Percentiles rank a stretch among this genome's conserved stretches.
Conservation (phyloP, 1,140 invertebrate genomes). For the Drosophila ficusphila region DNA sequence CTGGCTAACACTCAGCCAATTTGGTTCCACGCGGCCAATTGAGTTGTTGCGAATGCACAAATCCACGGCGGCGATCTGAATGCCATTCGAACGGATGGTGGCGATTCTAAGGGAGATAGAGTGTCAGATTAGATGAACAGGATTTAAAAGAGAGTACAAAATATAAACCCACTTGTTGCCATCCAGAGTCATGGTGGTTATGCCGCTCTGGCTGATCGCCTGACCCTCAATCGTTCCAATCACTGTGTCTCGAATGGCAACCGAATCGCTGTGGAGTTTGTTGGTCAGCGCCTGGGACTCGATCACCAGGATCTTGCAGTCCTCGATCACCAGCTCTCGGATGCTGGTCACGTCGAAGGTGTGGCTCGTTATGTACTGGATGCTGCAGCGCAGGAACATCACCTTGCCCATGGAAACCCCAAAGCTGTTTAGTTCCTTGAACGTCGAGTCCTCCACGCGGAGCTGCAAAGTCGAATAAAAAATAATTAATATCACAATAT, state of each 20-base stretch:
- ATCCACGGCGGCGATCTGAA: constrained; percentile 48
- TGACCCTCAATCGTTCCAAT: constrained; percentile 75
- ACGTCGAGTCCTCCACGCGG: constrained; percentile 45
- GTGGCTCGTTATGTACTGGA: constrained; percentile 46
- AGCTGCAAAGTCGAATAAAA: constrained; percentile 32
- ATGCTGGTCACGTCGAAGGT: constrained; percentile 78
- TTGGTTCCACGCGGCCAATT: constrained; percentile 39
- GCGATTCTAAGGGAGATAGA: constrained; percentile 50
- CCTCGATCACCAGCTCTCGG: constrained; percentile 56
- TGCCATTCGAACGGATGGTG: constrained; percentile 61
- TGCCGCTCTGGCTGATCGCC: constrained; percentile 78
- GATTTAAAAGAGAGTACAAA: background rate
- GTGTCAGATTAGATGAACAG: background rate
- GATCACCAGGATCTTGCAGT: constrained; percentile 62
- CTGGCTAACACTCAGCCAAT: constrained; percentile 65
- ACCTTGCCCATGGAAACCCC: constrained; percentile 70
- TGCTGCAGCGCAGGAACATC: constrained; percentile 52
- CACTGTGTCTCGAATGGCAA: constrained; percentile 60
- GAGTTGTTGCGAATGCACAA: constrained; percentile 56
- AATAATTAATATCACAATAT: background rate
- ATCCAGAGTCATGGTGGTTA: constrained; percentile 49
- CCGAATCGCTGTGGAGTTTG: constrained; percentile 62
- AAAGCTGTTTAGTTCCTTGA: constrained; percentile 56
- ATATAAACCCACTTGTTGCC: constrained; percentile 67
- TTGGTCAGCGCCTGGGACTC: constrained; percentile 64